These are phyloP conservation scores for Lasaia peninsularis DNA, from an alignment of 1,140 invertebrate species.

Conservation along the genomic window DNA sequence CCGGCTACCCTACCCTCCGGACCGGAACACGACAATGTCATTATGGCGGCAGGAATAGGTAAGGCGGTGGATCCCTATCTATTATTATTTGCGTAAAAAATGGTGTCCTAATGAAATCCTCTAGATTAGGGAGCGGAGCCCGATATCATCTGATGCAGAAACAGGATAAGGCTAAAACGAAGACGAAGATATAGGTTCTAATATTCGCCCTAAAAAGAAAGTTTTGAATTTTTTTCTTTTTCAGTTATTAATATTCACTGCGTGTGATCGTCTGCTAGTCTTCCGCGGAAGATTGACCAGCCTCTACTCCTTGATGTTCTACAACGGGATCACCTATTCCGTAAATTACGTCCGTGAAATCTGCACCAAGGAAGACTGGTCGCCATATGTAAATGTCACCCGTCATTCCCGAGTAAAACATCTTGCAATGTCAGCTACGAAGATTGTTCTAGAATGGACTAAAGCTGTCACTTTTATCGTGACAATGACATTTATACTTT, in stretches of 20 bases:
- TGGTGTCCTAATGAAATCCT: no score
- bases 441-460: constrained; percentile 89
- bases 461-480: constrained; percentile 89
- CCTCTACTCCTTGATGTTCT: constrained; percentile 88
- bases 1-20: no score
- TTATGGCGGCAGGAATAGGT: no score
- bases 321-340: constrained; percentile 88
- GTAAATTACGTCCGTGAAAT: constrained; percentile 85
- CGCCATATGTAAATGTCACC: constrained; percentile 84
- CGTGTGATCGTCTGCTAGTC: constrained; percentile 82
- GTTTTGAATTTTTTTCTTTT: constrained; percentile 40
- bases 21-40: no score
- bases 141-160: no score
- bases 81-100: no score
- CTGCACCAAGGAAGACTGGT: constrained; percentile 86
- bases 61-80: no score
- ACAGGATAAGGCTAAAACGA: no score
- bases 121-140: no score
- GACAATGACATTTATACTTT: constrained; percentile 86
- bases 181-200: no score
- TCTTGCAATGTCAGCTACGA: constrained; percentile 88
- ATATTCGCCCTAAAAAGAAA: not conserved
- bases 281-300: constrained; percentile 81
- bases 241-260: constrained; percentile 84
- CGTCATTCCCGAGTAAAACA: constrained; percentile 85